These are phyloP conservation scores for Acestrorhynchus altus DNA, from an alignment of 2,797 vertebrate genomes.

Conservation along the genomic window DNA sequence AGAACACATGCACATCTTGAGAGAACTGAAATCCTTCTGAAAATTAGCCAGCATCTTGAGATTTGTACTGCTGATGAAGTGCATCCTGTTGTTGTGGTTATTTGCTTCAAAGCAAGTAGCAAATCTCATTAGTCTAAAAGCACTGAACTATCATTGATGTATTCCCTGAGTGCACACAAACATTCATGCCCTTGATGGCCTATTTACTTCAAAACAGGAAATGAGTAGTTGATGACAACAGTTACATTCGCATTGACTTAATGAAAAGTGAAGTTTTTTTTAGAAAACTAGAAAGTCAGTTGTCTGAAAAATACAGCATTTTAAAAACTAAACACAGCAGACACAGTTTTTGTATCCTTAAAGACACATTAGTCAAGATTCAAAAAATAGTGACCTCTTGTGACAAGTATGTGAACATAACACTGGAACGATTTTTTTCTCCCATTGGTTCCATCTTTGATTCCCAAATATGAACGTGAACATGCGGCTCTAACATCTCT, in stretches of 20 bases:
- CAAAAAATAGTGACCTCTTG: too few species aligned
- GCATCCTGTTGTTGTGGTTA: constrained; percentile 36
- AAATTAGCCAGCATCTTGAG: neutral
- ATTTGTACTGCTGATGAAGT: constrained; percentile 39
- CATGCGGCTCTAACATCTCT: too few species aligned
- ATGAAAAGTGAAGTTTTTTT: neutral
- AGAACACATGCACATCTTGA: constrained; percentile 33
- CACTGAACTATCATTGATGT: constrained; percentile 18
- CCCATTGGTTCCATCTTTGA: too few species aligned
- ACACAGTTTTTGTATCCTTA: neutral
- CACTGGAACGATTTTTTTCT: too few species aligned
- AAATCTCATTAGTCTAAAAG: constrained; percentile 45
- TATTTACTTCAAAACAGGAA: constrained; percentile 31
- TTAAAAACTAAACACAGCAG: neutral
- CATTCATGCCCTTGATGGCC: constrained; percentile 15
- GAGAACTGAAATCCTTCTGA: constrained; percentile 28
- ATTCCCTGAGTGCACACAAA: constrained; percentile 24
- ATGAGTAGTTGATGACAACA: constrained; percentile 7
- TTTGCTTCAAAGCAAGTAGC: constrained; percentile 42
- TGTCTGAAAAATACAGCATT: neutral
- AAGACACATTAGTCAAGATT: too few species aligned
- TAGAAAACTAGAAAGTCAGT: neutral
- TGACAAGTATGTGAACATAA: too few species aligned
- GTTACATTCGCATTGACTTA: constrained; percentile 10
- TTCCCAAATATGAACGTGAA: too few species aligned